Percentiles rank a stretch among this genome's conserved stretches.
Conservation (phyloP, 2,888 invertebrate genomes). For the Poecilobothrus nobilitatus region DNA sequence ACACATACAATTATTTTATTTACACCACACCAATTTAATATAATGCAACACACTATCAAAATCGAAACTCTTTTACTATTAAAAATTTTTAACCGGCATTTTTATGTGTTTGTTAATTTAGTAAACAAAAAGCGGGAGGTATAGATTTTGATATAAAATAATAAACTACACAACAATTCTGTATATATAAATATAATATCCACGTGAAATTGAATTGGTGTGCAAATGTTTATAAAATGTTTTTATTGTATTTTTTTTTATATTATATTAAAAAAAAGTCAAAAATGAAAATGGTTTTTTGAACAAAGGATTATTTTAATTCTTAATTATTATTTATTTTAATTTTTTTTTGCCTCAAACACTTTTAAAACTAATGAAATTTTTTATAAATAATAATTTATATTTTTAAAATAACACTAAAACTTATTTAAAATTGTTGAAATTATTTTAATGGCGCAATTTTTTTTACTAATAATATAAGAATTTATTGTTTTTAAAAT, state of each 20-base stretch:
- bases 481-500: no score
- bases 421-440: not conserved
- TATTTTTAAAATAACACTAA: no score
- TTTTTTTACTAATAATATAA: no score
- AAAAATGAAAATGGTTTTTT: not conserved
- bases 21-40: not conserved
- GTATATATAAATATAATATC: no score
- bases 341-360: not conserved
- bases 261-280: not conserved
- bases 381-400: no score
- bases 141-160: no score
- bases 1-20: not conserved
- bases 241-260: not conserved
- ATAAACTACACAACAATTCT: no score
- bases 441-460: not conserved
- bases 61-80: no score
- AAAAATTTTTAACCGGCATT: not conserved
- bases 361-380: no score
- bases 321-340: not conserved
- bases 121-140: not conserved
- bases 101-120: not conserved
- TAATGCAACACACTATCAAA: no score
- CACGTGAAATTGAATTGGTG: not conserved
- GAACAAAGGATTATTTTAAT: not conserved
- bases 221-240: not conserved